Evolutionary conservation across 2,797 vertebrate species (phyloP), one percentile per base, ranked within the genome.

Genomic region (Dermochelys coriacea): DNA sequence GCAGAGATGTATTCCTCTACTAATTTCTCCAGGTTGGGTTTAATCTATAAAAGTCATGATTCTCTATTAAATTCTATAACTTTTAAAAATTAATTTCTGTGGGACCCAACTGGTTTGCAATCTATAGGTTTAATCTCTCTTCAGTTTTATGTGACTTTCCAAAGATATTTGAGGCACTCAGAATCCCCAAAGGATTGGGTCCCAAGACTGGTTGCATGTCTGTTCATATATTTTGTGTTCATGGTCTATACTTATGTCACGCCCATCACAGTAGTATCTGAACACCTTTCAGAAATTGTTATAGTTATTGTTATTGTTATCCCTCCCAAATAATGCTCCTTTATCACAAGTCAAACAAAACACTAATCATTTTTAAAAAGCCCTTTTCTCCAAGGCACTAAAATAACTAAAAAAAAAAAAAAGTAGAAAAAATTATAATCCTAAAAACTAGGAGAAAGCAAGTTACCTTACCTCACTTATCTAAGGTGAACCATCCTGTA

Each of bases 151-250:
- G 31, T 61, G 59, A 61, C 23, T 79, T 85, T 87, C 52, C 41
- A 55, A 61, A 34, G 29, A 41, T 25, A 50, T 55, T 57, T 84
- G 59, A 47, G 2, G 4, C 10, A 21, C 51, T 84, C 51, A 75
- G 7, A 71, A 12, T 47, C 15, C 2, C 71, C 23, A 83, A 11
- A 50, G 45, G 10, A 41, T 27, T 59, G 74, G 77, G 55, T 14
- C 80, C 37, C 49, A 37, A 23, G 7, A 1, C 37, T 77, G 78
- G 49, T 41, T 75, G 16, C n/a, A 77, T n/a, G 64, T 45, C 84
- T 45, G 16, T 64, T 0, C 0, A 68, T 21, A 34, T 31, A 27
- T 59, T 12, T 51, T 85, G 34, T 2, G 2, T 37, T 34, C 31
- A 52, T 21, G 27, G 31, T 85, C 37, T 79, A 78, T 57, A 34